These are phyloP conservation scores for Shinisaurus crocodilurus DNA, from an alignment of 2,113 vertebrate genomes.

Conservation along the genomic window DNA sequence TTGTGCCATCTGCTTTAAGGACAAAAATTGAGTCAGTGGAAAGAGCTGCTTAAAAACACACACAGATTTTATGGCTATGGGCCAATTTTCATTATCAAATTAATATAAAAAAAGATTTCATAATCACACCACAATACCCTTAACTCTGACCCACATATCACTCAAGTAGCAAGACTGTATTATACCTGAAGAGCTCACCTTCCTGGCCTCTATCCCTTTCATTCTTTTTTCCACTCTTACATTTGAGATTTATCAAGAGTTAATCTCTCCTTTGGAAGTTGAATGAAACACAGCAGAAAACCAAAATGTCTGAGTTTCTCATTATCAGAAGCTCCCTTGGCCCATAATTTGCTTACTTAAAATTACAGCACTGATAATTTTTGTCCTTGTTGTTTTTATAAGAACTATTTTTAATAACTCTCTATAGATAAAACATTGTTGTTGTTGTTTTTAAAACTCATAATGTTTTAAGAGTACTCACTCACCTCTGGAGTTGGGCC, in stretches of 20 bases:
- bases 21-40: constrained; percentile 18
- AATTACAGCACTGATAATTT: neutral
- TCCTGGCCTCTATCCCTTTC: neutral
- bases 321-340: neutral
- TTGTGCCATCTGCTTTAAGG: constrained; percentile 43
- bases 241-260: neutral
- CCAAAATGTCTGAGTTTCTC: neutral
- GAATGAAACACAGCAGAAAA: neutral
- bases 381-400: neutral
- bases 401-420: neutral
- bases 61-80: constrained; percentile 21
- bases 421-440: no score
- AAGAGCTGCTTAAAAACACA: constrained; percentile 6
- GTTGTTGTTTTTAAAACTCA: no score
- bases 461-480: no score
- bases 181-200: no score
- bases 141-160: neutral
- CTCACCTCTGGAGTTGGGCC: neutral
- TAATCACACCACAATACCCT: neutral
- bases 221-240: no score
- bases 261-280: neutral
- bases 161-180: neutral
- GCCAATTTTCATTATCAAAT: constrained; percentile 12
- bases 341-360: neutral
- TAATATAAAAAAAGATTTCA: neutral